Evolutionary conservation across 1,140 invertebrate genomes (phyloP).

Genomic region (Drosophila micromelanica): DNA sequence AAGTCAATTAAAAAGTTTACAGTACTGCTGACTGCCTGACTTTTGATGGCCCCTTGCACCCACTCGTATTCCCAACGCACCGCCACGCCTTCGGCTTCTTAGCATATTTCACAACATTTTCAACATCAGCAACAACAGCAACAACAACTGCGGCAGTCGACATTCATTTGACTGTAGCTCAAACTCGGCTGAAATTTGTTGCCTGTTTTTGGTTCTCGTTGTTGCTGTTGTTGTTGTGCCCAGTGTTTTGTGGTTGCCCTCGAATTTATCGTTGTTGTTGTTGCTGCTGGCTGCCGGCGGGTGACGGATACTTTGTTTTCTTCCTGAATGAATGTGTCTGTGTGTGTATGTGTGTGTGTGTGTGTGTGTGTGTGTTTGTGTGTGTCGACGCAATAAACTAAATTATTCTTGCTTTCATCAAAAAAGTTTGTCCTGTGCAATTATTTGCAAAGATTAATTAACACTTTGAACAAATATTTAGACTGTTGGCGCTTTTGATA

Average conservation of each 20-base stretch:
- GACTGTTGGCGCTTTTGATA: slow-evolving; percentile 58
- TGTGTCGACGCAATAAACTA: slow-evolving; percentile 65
- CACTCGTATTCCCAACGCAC: background rate
- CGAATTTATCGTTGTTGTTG: slow-evolving; percentile 12
- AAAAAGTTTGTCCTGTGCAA: slow-evolving; percentile 75
- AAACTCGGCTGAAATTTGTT: slow-evolving; percentile 22
- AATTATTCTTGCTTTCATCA: slow-evolving; percentile 82
- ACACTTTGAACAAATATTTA: slow-evolving; percentile 81
- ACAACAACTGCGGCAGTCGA: slow-evolving; percentile 37
- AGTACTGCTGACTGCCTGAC: slow-evolving; percentile 79
- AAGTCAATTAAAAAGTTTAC: slow-evolving; percentile 83
- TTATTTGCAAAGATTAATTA: slow-evolving; percentile 82
- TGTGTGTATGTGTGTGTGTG: slow-evolving; percentile 9
- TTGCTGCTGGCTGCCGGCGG: slow-evolving; percentile 6
- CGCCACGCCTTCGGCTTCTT: slow-evolving; percentile 33
- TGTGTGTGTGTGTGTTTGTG: slow-evolving; percentile 5
- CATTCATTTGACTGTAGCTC: slow-evolving; percentile 59
- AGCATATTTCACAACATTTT: slow-evolving; percentile 75
- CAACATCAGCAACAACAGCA: slow-evolving; percentile 35
- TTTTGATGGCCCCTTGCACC: slow-evolving; percentile 56
- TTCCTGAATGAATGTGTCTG: background rate
- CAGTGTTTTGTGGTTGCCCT: slow-evolving; percentile 53
- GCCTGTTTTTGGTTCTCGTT: slow-evolving; percentile 14
- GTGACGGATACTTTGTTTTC: slow-evolving; percentile 47
- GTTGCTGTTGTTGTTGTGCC: slow-evolving; percentile 43